Percentiles rank a stretch among this genome's conserved stretches.
These are phyloP conservation scores for Heliconius aoede DNA, from an alignment of 2,888 invertebrate genomes.

Conservation along the genomic window DNA sequence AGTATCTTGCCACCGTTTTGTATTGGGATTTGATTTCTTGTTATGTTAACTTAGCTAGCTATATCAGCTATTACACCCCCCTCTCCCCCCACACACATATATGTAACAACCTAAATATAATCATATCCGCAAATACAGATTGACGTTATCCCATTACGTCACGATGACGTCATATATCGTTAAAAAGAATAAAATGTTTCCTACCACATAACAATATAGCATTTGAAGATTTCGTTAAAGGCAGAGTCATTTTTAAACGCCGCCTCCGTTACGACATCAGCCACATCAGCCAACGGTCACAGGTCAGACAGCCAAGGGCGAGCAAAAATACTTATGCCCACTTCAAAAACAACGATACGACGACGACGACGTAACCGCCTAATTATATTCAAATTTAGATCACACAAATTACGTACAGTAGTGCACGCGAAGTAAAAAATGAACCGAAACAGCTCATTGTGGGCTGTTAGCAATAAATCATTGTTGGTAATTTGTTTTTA, in stretches of 20 bases:
- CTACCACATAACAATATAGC: background rate
- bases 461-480: constrained; percentile 79
- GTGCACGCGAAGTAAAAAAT: constrained; percentile 77
- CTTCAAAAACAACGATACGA: constrained; percentile 24
- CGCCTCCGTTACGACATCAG: constrained; percentile 19
- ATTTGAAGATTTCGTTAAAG: constrained; percentile 14
- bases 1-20: background rate
- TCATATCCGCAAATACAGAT: background rate
- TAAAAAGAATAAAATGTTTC: background rate
- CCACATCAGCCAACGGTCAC: constrained; percentile 24
- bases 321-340: constrained; percentile 12
- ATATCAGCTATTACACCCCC: no score
- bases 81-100: no score
- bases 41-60: no score
- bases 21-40: background rate
- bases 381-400: constrained; percentile 83
- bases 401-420: constrained; percentile 79
- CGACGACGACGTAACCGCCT: constrained; percentile 53
- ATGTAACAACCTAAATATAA: background rate
- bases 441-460: constrained; percentile 59
- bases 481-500: constrained; percentile 83
- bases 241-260: constrained; percentile 12
- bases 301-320: constrained; percentile 37
- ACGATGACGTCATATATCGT: background rate
- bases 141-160: background rate